A percentile compares a stretch with the other conserved stretches of the same genome.
Evolutionary conservation across 2,113 vertebrate genomes (phyloP).

Genomic region (Mormyrus lacerda): DNA sequence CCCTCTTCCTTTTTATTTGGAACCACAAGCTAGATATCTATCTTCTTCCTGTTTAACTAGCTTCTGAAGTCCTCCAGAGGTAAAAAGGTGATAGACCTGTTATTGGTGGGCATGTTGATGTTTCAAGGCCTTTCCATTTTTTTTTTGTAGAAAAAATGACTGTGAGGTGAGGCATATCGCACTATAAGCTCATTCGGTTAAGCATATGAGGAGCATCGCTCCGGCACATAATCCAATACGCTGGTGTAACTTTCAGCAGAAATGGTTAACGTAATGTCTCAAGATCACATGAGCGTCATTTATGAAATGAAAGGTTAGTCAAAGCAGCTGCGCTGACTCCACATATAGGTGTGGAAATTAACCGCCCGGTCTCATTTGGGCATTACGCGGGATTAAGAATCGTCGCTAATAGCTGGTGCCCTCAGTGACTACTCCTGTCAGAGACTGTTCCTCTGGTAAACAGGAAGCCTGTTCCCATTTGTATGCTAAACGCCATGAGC

Average conservation of each 20-base stretch:
- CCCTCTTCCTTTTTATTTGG: neutral
- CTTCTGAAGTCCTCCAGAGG: neutral
- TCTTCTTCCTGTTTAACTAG: neutral
- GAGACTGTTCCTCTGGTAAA: conserved; percentile 35
- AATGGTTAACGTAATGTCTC: conserved; percentile 46
- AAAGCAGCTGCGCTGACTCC: conserved; percentile 47
- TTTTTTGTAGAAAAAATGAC: neutral
- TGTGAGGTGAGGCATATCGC: neutral
- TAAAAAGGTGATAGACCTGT: neutral
- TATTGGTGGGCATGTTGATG: neutral
- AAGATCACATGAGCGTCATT: conserved; percentile 46
- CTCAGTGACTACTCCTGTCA: conserved; percentile 29
- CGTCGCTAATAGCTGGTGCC: neutral
- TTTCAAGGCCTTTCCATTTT: neutral
- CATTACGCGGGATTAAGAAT: conserved; percentile 56
- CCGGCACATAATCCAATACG: conserved; percentile 46
- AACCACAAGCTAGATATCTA: neutral
- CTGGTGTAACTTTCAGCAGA: conserved; percentile 42
- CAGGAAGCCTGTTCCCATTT: neutral
- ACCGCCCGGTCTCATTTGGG: conserved; percentile 38
- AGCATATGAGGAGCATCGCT: conserved; percentile 39
- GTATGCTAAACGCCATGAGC: neutral
- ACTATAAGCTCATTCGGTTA: conserved; percentile 39
- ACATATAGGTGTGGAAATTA: conserved; percentile 53
- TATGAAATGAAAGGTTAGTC: conserved; percentile 42